A percentile compares a stretch with the other conserved stretches of the same genome.
Evolutionary conservation across 2,113 vertebrate species (phyloP).

Genomic region (Motacilla alba): DNA sequence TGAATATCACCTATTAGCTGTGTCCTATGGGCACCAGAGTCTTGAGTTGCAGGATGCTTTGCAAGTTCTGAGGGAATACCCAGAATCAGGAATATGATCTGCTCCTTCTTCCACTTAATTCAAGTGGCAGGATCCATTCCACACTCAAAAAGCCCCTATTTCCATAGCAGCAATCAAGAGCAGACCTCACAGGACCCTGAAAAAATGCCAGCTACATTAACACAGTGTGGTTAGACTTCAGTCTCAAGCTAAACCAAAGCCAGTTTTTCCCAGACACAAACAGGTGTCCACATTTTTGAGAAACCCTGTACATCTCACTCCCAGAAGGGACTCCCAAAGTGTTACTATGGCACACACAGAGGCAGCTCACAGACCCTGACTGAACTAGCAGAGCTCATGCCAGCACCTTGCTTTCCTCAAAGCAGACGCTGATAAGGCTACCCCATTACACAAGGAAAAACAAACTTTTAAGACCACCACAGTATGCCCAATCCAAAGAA

Average conservation of each 20-base stretch:
- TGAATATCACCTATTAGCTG: background rate
- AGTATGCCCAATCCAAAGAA: background rate
- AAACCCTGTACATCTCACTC: accelerated
- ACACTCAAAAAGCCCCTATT: background rate
- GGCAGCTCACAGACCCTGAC: background rate
- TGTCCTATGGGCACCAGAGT: background rate
- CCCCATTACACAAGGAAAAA: background rate
- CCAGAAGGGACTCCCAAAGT: background rate
- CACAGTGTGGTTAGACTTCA: background rate
- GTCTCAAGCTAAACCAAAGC: background rate
- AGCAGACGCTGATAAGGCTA: background rate
- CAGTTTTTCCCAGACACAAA: background rate
- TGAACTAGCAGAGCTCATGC: background rate
- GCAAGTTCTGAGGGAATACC: background rate
- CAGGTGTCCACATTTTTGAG: background rate
- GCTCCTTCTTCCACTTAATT: background rate
- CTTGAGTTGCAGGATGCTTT: background rate
- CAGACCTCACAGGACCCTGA: background rate
- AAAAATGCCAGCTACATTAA: background rate
- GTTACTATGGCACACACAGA: background rate
- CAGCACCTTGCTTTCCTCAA: background rate
- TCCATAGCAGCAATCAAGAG: background rate
- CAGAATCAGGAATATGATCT: background rate
- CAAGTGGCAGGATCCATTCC: background rate
- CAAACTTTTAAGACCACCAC: background rate